Base-by-base conservation (phyloP, 2,888 invertebrate species). In the Caradrina clavipalpis region DNA sequence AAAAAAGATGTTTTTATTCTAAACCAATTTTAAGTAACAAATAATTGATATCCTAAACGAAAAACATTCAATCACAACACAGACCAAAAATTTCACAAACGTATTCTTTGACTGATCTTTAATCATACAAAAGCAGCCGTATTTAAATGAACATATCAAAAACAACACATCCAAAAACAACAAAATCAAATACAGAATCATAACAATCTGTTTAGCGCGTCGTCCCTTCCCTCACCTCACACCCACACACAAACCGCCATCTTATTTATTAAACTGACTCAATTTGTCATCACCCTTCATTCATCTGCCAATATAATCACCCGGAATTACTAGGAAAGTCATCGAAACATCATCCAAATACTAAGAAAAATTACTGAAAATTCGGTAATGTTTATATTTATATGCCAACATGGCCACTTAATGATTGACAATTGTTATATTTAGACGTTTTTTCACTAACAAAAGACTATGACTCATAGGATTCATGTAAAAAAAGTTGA, bases 391-490 rank as follows among this genome's bases (percentile, higher is more conserved):
- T 51, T 57, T 65, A 59, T 69, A 72, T 79, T 72, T 69, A 55
- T 42, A 54, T 22, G 56, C 56, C 21, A 57, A 50, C 17, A n/a
- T 45, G 22, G 39, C 49, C 39, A 22, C 21, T 58, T n/a, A 51
- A 51, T 53, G 59, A 60, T 61, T 50, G 68, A 74, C 63, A 60
- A 73, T 60, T 19, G 63, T 11, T 78, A 73, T 69, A 66, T 49
- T 60, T 78, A 73, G 66, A 63, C 42, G 26, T 73, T 60, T 63
- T 31, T 51, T 65, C 55, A 62, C 19, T 51, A n/a, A 26, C 4
- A 21, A 59, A 35, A 60, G 11, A 26, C 19, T 13, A 31, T 4
- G 26, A 31, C 47, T 58, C 21, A 39, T 11, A 10, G 17, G 51
- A 73, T 58, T 7, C 13, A 6, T 45, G 59, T 47, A 64, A 50